phyloP scores from a whole-genome alignment of 2,797 vertebrate genomes.

The Microcaecilia unicolor region DNA sequence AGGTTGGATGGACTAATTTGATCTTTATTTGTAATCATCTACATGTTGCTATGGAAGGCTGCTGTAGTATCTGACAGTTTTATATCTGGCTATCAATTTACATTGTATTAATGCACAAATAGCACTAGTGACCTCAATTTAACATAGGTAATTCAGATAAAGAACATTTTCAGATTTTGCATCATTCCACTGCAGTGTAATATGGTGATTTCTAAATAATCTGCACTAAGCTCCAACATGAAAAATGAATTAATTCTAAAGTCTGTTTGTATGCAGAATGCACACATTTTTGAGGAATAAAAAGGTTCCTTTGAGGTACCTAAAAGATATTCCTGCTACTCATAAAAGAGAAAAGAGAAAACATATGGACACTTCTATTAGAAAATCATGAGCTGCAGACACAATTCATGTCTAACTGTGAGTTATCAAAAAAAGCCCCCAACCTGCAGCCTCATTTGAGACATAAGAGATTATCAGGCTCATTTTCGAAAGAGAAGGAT shows the following conservation, averaged over 20 bases:
- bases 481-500: no score
- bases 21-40: no score
- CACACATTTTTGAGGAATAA: neutral
- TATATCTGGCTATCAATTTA: conserved; percentile 2
- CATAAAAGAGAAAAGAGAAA: neutral
- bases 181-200: no score
- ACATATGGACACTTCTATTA: neutral
- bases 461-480: neutral
- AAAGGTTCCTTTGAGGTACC: neutral
- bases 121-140: no score
- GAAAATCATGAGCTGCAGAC: conserved; percentile 2
- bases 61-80: neutral
- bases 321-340: neutral
- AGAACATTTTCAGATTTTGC: no score
- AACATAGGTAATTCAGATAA: no score
- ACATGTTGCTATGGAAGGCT: no score
- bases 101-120: no score
- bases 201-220: neutral
- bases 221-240: neutral
- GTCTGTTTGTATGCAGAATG: neutral
- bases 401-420: neutral
- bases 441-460: neutral
- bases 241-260: conserved; percentile 6
- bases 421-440: neutral
- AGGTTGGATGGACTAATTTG: no score